phyloP scores from a whole-genome alignment of 2,888 invertebrate genomes.

The Cataglyphis albicans region DNA sequence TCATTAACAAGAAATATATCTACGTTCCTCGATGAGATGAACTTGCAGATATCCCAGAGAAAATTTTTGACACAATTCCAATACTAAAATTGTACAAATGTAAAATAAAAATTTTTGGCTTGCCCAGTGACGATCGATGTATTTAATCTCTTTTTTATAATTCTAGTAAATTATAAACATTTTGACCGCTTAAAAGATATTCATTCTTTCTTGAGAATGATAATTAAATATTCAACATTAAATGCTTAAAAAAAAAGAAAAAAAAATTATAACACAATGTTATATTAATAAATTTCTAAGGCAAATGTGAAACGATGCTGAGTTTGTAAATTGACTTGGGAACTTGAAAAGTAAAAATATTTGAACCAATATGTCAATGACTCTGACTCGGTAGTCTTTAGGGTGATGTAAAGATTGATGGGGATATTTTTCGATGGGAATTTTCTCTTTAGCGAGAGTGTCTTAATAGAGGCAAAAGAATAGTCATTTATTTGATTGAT shows the following conservation, averaged over 20 bases:
- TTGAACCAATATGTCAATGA: constrained; percentile 9
- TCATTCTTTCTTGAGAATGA: background rate
- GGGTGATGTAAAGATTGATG: constrained; percentile 13
- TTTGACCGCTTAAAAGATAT: background rate
- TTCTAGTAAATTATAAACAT: background rate
- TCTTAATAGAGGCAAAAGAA: background rate
- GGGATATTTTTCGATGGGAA: constrained; percentile 9
- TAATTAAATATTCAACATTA: background rate
- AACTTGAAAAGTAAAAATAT: constrained; percentile 36
- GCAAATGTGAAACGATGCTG: background rate
- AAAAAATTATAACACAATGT: background rate
- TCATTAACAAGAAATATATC: constrained; percentile 20
- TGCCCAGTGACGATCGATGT: background rate
- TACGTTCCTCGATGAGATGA: background rate
- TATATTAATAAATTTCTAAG: background rate
- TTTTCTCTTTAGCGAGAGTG: background rate
- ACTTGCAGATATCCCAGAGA: background rate
- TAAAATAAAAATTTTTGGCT: background rate
- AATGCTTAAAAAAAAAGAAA: background rate
- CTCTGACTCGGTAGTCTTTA: background rate
- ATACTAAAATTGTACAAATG: background rate
- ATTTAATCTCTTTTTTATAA: background rate
- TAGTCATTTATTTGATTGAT: constrained; percentile 13
- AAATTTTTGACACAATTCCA: constrained; percentile 21
- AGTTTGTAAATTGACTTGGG: constrained; percentile 18